These are phyloP conservation scores for Zeuzera pyrina DNA, from an alignment of 2,888 invertebrate genomes.

Conservation along the genomic window DNA sequence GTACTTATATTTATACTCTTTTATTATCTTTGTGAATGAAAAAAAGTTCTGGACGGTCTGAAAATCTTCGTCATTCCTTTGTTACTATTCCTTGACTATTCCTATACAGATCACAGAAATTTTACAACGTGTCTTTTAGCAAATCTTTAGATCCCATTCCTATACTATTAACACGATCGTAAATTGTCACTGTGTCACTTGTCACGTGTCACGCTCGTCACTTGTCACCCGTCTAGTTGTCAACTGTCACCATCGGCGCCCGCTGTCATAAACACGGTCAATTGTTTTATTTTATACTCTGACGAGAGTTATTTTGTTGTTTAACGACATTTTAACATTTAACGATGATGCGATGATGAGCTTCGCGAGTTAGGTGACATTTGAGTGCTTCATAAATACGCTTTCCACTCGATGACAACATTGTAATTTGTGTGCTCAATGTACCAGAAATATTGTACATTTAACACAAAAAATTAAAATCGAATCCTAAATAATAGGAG, in stretches of 20 bases:
- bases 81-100: too few relatives aligned
- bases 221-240: conserved; percentile 14
- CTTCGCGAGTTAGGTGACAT: conserved; percentile 5
- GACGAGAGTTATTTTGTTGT: conserved; percentile 24
- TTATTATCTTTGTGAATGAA: too few relatives aligned
- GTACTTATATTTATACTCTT: too few relatives aligned
- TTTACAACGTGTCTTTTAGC: too few relatives aligned
- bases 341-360: conserved; percentile 22
- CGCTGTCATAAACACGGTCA: conserved; percentile 11
- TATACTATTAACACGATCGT: conserved; percentile 16
- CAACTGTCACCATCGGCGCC: conserved; percentile 11
- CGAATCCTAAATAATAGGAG: too few relatives aligned
- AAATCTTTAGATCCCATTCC: background rate
- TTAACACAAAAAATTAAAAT: too few relatives aligned
- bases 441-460: too few relatives aligned
- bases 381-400: background rate
- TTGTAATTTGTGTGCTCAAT: too few relatives aligned
- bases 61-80: too few relatives aligned
- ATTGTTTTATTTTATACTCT: conserved; percentile 18
- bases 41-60: too few relatives aligned
- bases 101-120: too few relatives aligned
- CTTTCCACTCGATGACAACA: background rate
- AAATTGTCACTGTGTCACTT: conserved; percentile 19
- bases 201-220: conserved; percentile 12
- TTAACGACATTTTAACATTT: conserved; percentile 20